Base-by-base conservation (phyloP, 2,113 vertebrate species). In the Crotalus helleri region DNA sequence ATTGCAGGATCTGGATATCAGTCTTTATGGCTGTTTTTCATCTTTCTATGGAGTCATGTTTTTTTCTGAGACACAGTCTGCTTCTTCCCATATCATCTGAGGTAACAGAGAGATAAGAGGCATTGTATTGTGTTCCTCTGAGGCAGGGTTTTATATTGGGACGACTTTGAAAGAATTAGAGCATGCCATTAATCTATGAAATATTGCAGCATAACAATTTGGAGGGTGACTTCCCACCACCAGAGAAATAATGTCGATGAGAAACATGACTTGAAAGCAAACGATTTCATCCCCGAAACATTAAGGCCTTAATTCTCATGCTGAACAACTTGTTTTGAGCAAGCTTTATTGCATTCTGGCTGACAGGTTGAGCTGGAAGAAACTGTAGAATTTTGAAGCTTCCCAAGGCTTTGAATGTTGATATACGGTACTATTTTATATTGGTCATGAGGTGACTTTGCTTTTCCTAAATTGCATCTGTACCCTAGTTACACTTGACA, bases 111-210 rank as follows among this genome's bases (percentile, higher is more conserved):
- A 33, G 64, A 81, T 26, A 49, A 23, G 53, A 13, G 23, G 19
- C 33, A 23, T 23, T 58, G 64, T 54, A 29, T 23, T 54, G 55
- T 15, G 26, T 54, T 87, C 74, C 23, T 54, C 44, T n/a, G 23
- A 85, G 69, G 92, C 88, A 90, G n/a, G 54, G 55, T 55, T 61
- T 89, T 86, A 57, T 93, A 85, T 57, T 55, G 24, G 33, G 59
- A 74, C 81, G 61, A 53, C 54, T 92, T 64, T 74, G 21, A 55
- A 90, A 92, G 88, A 90, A 93, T 90, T 39, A 90, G 90, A 39
- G 55, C 74, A 51, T 55, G 49, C 92, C 55, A 57, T 92, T 90
- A 90, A 85, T 90, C 92, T 93, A 57, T 90, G 51, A 93, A 61
- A 90, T 51, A 85, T 92, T 81, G 92, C 33, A 51, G 44, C 69